Evolutionary conservation across 2,888 invertebrate genomes (phyloP).

Genomic region (Autographa gamma): DNA sequence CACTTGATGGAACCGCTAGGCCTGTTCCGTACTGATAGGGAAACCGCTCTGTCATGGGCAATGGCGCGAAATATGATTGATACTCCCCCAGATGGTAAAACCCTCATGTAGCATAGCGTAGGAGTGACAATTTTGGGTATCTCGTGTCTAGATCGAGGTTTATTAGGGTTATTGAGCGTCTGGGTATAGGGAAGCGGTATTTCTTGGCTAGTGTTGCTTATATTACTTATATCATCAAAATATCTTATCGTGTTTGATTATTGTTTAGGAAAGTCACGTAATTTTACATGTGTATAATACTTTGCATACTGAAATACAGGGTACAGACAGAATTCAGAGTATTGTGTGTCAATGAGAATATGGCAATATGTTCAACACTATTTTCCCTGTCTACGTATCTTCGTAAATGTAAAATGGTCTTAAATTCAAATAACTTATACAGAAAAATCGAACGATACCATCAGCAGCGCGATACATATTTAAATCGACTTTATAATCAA

Average conservation of each 20-base stretch:
- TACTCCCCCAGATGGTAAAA: slow-evolving; percentile 39
- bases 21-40: slow-evolving; percentile 48
- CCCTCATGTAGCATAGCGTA: slow-evolving; percentile 44
- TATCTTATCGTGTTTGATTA: background rate
- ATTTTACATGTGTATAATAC: too few species aligned
- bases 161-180: background rate
- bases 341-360: too few species aligned
- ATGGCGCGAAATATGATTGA: slow-evolving; percentile 58
- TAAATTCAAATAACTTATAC: slow-evolving; percentile 14
- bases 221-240: background rate
- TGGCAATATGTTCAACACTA: background rate
- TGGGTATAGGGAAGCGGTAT: background rate
- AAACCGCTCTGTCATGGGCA: slow-evolving; percentile 26
- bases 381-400: background rate
- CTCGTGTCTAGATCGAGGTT: background rate
- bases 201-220: background rate
- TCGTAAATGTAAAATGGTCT: background rate
- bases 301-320: too few species aligned
- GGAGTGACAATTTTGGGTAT: slow-evolving; percentile 38
- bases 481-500: slow-evolving; percentile 24
- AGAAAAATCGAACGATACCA: slow-evolving; percentile 17
- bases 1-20: slow-evolving; percentile 18
- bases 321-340: too few species aligned
- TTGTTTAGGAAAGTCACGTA: too few species aligned
- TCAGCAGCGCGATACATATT: slow-evolving; percentile 23